Conservation (phyloP, 2,797 vertebrate species). For the Rhinoraja longicauda region DNA sequence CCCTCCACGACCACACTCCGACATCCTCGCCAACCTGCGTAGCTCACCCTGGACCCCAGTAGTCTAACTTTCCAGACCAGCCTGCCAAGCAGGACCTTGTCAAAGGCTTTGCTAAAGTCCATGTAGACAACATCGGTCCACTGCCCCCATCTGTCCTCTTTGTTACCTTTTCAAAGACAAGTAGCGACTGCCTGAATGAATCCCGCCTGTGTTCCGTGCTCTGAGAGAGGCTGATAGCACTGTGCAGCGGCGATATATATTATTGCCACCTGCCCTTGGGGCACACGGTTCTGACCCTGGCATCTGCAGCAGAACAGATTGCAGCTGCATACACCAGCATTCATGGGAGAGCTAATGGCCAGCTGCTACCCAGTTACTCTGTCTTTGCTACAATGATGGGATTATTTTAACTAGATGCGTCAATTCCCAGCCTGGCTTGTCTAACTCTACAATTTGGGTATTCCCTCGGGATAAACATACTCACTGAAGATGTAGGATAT, state of each 20-base stretch:
- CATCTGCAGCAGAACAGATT: not conserved
- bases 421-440: not conserved
- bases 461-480: slow-evolving; percentile 46
- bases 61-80: too few relatives aligned
- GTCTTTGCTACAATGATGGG: not conserved
- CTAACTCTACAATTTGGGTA: not conserved
- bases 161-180: too few relatives aligned
- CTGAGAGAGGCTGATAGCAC: too few relatives aligned
- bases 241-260: too few relatives aligned
- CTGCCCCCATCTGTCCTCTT: too few relatives aligned
- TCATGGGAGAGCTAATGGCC: not conserved
- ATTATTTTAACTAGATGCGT: not conserved
- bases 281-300: not conserved
- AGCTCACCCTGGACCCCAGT: too few relatives aligned
- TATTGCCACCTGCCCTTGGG: too few relatives aligned
- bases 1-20: too few relatives aligned
- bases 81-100: not conserved
- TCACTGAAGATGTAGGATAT: slow-evolving; percentile 97
- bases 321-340: not conserved
- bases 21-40: too few relatives aligned
- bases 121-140: not conserved
- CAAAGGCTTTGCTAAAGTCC: not conserved
- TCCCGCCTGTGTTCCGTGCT: too few relatives aligned
- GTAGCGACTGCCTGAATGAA: too few relatives aligned
- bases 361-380: not conserved